Base-by-base conservation (phyloP, 2,888 invertebrate genomes). In the Endotricha flammealis region DNA sequence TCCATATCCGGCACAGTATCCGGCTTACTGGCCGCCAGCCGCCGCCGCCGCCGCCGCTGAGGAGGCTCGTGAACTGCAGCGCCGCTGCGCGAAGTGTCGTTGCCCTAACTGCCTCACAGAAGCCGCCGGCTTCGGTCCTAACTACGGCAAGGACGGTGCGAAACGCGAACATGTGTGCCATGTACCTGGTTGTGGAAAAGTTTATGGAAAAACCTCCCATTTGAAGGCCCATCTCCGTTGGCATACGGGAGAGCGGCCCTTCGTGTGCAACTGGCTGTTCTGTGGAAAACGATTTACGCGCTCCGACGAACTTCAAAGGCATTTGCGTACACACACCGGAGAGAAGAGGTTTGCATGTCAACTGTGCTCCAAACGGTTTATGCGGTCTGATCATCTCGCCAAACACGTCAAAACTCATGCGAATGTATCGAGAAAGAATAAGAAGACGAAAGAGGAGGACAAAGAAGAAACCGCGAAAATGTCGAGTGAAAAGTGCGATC, bases 161-260 rank as follows among this genome's bases (percentile, higher is more conserved):
- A 95, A 92, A 82, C 93, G 91, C 70, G 93, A 89, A 75, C 96
- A 96, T 71, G 90, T 93, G 28, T 96, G 96, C 62, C 95, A 96
- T 72, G 91, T 95, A 23, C 92, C 94, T 1, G 95, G 95, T 27
- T 98, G 97, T 67, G 91, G 91, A 40, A 92, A 94, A 59, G 92
- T 95, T 9, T 98, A 98, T 75, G 95, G 95, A 8, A 97, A 97
- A 76, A 96, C 97, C 0, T 97, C 97, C 0, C 98, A 98, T 66
- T 76, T 98, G 42, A 96, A 96, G 76, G 96, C 96, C 0, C 96
- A 96, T 70, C 87, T 96, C 2, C 89, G 97, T 32, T 96, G 96
- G 96, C 98, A 98, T 65, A 95, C 95, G 0, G 96, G 96, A 0
- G 97, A 97, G 64, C 87, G 96, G 5, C 97, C 97, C 0, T 97